A percentile compares a stretch with the other conserved stretches of the same genome.
Conservation (phyloP, 2,113 vertebrate genomes). For the Labeo catla region DNA sequence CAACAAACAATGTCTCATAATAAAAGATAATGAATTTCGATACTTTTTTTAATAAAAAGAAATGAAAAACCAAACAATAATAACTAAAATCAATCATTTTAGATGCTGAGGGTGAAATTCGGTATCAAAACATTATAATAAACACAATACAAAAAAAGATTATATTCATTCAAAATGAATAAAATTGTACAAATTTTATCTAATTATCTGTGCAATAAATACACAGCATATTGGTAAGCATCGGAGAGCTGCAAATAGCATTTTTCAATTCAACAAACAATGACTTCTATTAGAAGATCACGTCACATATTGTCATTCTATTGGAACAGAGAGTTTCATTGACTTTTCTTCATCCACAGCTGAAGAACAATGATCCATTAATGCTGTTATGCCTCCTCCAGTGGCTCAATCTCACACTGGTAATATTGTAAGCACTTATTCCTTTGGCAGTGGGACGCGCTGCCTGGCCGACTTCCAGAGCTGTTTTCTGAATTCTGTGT, state of each 20-base stretch:
- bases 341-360: constrained; percentile 35
- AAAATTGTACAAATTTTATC: not conserved
- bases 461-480: constrained; percentile 26
- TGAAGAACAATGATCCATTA: constrained; percentile 50
- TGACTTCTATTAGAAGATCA: constrained; percentile 23
- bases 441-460: not conserved
- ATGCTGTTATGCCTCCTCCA: constrained; percentile 39
- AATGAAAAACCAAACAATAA: not conserved
- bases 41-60: not conserved
- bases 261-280: constrained; percentile 22
- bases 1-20: not conserved
- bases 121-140: not conserved
- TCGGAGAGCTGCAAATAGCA: not conserved
- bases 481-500: constrained; percentile 45
- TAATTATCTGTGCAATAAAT: not conserved
- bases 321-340: constrained; percentile 41
- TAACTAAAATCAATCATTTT: not conserved
- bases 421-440: constrained; percentile 46
- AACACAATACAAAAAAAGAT: not conserved
- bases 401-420: constrained; percentile 38
- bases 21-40: not conserved
- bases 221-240: not conserved
- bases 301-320: constrained; percentile 28
- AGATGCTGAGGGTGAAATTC: not conserved
- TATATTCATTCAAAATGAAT: not conserved